Evolutionary conservation across 2,113 vertebrate genomes (phyloP), one percentile per base, ranked within the genome.

Genomic region (Nibea albiflora): DNA sequence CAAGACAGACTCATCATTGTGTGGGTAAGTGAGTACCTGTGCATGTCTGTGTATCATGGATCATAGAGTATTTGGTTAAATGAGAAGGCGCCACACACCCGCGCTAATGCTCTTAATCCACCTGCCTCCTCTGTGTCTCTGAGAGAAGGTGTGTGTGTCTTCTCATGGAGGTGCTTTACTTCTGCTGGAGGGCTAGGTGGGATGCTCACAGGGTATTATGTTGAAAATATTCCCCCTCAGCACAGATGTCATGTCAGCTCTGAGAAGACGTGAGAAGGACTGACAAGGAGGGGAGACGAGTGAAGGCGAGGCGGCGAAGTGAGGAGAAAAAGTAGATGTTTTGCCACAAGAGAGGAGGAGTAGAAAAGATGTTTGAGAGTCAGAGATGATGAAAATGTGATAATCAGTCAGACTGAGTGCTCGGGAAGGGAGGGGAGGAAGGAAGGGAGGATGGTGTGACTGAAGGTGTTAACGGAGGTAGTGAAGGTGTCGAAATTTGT

Each of bases 71-170:
- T 88, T 88, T 71, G 52, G 86, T 60, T 31, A 83, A 88, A 88
- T 90, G 66, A 88, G 22, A 76, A 73, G 74, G 74, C 80, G 46
- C 69, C 56, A 58, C 76, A 80, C 73, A 85, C 35, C 58, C 61
- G 5, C 83, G 15, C 31, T 88, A 90, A 88, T 75, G 5, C 88
- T 70, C 56, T 62, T 89, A 88, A 93, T 92, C 92, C 86, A 78
- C 80, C 71, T 81, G 85, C 82, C 92, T 88, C 90, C 88, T 76
- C 77, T 26, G 73, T 69, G 88, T 90, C 92, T 87, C 78, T 0
- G 31, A 50, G 69, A 2, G 1, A 73, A 78, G 81, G 81, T 79
- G 70, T 77, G 70, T 77, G 73, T 64, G 70, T 39, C 78, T 84
- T 85, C 77, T 70, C 76, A 78, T 87, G 78, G 46, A 62, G 58